Evolutionary conservation across 92 coral and sea anemone species (phyloP).

Genomic region (Epizoanthus fatuus): DNA sequence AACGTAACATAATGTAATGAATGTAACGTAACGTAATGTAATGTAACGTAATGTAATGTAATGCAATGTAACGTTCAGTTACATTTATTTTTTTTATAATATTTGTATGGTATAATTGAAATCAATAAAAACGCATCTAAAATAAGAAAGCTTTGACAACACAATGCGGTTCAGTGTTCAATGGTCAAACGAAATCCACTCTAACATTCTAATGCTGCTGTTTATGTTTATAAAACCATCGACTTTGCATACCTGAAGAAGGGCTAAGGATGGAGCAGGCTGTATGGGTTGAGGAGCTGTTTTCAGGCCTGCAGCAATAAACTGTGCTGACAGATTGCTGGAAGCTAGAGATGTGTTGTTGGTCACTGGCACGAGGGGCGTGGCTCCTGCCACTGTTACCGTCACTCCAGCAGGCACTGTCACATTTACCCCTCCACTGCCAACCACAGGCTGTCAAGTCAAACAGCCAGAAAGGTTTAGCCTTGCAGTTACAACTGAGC

Average conservation of each 20-base stretch:
- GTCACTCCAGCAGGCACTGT: constrained; percentile 91
- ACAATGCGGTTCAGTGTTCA: too few species aligned
- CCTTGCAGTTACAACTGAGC: too few species aligned
- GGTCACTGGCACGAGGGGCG: constrained; percentile 87
- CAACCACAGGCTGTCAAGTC: constrained; percentile 82
- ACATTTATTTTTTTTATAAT: too few species aligned
- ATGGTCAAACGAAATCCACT: too few species aligned
- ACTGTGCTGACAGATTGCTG: constrained; percentile 88
- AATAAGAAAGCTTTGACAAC: too few species aligned
- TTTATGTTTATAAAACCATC: background rate
- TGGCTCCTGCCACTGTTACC: constrained; percentile 88
- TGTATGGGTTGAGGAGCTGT: constrained; percentile 88
- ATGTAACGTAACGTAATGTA: too few species aligned
- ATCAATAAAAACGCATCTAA: too few species aligned
- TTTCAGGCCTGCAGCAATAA: constrained; percentile 92
- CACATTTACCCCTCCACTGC: constrained; percentile 75
- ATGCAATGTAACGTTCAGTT: too few species aligned
- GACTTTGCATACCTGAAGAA: constrained; percentile 82
- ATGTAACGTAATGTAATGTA: too few species aligned
- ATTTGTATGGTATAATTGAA: too few species aligned
- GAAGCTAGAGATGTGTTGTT: constrained; percentile 74
- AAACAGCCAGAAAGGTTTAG: background rate
- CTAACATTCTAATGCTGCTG: too few species aligned
- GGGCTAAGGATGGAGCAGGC: constrained; percentile 90
- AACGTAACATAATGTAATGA: too few species aligned